phyloP scores from a whole-genome alignment of 1,140 invertebrate genomes.

The Popillia japonica region DNA sequence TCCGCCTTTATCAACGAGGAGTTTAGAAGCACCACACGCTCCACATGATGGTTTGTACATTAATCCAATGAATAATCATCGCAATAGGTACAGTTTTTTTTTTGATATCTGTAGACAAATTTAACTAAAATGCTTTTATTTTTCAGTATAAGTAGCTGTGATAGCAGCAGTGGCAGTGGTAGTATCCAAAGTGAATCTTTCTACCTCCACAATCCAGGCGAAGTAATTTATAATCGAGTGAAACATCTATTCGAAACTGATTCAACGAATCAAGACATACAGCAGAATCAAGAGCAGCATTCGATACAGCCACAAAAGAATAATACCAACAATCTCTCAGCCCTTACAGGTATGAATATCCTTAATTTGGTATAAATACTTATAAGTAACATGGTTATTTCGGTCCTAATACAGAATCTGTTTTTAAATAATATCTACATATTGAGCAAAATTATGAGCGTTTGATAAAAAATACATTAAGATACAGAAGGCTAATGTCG shows the following conservation, averaged over 20 bases:
- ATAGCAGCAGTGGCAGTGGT: conserved; percentile 48
- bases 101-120: background rate
- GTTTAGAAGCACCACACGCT: conserved; percentile 61
- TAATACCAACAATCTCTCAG: conserved; percentile 26
- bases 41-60: conserved; percentile 82
- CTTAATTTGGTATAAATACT: background rate
- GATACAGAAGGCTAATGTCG: too few relatives aligned
- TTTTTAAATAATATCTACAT: too few relatives aligned
- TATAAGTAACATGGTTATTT: too few relatives aligned
- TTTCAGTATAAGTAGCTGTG: conserved; percentile 48
- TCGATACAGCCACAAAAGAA: background rate
- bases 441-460: too few relatives aligned
- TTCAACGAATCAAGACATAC: conserved; percentile 42
- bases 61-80: conserved; percentile 75
- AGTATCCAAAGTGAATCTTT: conserved; percentile 72
- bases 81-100: conserved; percentile 53
- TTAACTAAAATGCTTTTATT: background rate
- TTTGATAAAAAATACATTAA: too few relatives aligned
- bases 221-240: conserved; percentile 78
- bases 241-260: conserved; percentile 76
- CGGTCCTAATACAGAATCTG: too few relatives aligned
- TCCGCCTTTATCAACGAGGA: conserved; percentile 63
- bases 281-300: conserved; percentile 1
- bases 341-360: conserved; percentile 10
- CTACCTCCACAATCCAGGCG: conserved; percentile 82